Conservation (phyloP, 2,888 invertebrate species). For the Baccha elongata region DNA sequence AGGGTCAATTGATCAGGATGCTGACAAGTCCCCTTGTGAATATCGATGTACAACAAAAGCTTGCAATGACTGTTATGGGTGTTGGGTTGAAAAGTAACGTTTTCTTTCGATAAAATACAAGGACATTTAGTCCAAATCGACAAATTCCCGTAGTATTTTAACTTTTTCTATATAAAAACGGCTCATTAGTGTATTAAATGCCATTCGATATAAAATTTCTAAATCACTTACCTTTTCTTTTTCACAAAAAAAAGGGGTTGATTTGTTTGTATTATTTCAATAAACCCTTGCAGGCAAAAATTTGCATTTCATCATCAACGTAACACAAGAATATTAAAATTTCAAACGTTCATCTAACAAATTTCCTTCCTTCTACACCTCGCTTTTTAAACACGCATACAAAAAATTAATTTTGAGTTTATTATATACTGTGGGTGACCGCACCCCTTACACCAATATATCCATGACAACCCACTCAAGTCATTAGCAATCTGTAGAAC, state of each 20-base stretch:
- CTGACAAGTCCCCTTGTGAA: no score
- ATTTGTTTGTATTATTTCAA: not conserved
- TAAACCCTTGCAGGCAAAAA: conserved; percentile 26
- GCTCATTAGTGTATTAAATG: no score
- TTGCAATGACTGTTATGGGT: no score
- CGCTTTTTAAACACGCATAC: not conserved
- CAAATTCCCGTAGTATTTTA: no score
- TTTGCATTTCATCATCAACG: conserved; percentile 53
- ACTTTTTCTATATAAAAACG: no score
- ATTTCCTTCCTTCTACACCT: conserved; percentile 16
- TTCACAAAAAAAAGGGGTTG: not conserved
- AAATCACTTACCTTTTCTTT: not conserved
- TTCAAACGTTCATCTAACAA: conserved; percentile 52
- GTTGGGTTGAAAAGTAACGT: no score
- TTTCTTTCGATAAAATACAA: no score
- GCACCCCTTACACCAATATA: not conserved
- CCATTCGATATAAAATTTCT: no score
- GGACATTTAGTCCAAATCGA: no score
- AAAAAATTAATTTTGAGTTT: not conserved
- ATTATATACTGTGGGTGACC: conserved; percentile 27
- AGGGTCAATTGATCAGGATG: no score
- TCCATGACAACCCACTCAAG: conserved; percentile 44
- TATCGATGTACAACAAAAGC: no score
- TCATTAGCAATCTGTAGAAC: conserved; percentile 80
- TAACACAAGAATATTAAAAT: conserved; percentile 51